Evolutionary conservation across 2,113 vertebrate genomes (phyloP), one percentile per base, ranked within the genome.

Genomic region (Dolichallabes microphthalmus): DNA sequence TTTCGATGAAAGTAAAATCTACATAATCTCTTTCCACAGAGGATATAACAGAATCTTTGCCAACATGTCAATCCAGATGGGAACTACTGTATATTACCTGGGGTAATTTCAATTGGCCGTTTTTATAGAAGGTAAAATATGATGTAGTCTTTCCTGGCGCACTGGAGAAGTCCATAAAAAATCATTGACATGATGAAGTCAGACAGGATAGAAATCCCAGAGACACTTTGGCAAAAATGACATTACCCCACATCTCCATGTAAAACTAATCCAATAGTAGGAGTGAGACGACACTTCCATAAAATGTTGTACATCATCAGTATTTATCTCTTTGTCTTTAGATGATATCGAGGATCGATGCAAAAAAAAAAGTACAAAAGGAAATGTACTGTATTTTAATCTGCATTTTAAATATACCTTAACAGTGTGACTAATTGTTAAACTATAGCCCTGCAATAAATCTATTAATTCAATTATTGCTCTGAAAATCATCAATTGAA

Each of bases 101-200:
- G 30, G 39, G 10, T 74, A 27, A 27, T 76, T 55, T 30, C 74
- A 27, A 76, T 12, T 32, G 17, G n/a, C 20, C 25, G 17, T 35
- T 77, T 74, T 32, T 32, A 22, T 32, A 78, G n/a, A 19, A 30
- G 3, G 9, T 30, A 77, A 57, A 78, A 57, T 58, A 78, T 3
- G 6, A 4, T 4, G 6, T 55, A 55, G 52, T 55, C 25, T 55
- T 55, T 11, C n/a, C 45, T 55, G 52, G 14, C 32, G 75, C 8
- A 57, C 53, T 19, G 0, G 17, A 11, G 3, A 15, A 58, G n/a
- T 30, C 75, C 52, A 53, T 55, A 78, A n/a, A 75, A 78, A 57
- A 30, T 53, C 53, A 76, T n/a, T 76, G 50, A 80, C 35, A 63
- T 80, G 32, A 79, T 60, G 76, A 32, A 63, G 30, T 80, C 58